Evolutionary conservation across 92 coral and sea anemone species (phyloP), one percentile per base, ranked within the genome.

Genomic region (Pocillopora grandis): DNA sequence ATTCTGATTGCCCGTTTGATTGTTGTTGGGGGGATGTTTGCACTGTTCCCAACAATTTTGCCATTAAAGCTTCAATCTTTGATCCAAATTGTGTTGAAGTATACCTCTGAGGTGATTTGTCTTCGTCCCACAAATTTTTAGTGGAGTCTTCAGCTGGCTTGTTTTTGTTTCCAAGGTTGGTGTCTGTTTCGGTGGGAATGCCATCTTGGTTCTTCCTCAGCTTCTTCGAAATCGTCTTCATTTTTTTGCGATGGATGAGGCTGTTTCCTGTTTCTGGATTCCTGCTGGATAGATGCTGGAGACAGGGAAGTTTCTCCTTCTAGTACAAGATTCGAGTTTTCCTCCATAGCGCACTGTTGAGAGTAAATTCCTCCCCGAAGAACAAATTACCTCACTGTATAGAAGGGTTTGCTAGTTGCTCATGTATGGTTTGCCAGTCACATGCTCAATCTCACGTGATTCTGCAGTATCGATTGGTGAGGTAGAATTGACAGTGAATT

Each of bases 1-100:
- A 79, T 79, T 65, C 31, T 80, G 84, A 66, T 49, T 80, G 76
- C 65, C 76, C 76, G 0, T 76, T 80, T 37, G 62, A 60, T 57
- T 67, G 84, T 48, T 80, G 76, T 55, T 80, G 84, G 27, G 56
- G 76, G 35, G 66, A 73, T 67, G 64, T 52, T 37, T 68, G 59
- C 66, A 80, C 17, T 17, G 76, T 66, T 57, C 73, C 63, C 59
- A 80, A 57, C 55, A 66, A 66, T 19, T 66, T 48, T 13, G 48
- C 18, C 76, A 80, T 67, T 12, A 66, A 17, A 18, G 19, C 60
- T 21, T 80, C 10, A 76, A 61, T n/a, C 42, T 49, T 68, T 80
- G 73, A 68, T 20, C 73, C 7, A 11, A 68, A 7, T 68, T 68
- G 73, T 9, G 10, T 27, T 68, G 48, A 68, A 10, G 73, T 17